Percentiles rank a stretch among this genome's conserved stretches.
phyloP scores from a whole-genome alignment of 2,888 invertebrate genomes.

The Pyrgus malvae region DNA sequence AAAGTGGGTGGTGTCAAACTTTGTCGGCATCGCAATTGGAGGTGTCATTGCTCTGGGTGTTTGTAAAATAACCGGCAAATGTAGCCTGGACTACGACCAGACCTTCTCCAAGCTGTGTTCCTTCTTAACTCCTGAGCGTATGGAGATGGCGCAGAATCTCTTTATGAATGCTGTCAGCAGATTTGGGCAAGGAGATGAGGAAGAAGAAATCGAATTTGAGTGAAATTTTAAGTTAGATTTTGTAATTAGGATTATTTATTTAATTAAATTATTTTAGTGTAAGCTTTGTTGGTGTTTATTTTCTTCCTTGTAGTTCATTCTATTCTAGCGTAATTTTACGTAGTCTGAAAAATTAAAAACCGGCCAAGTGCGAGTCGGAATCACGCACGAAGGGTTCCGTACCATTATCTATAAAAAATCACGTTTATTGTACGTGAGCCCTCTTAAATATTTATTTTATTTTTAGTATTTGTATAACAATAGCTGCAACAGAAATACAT shows the following conservation, averaged over 20 bases:
- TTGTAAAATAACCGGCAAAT: slow-evolving; percentile 45
- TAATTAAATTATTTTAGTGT: slow-evolving; percentile 12
- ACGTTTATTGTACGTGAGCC: too few species aligned
- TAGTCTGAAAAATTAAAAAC: too few species aligned
- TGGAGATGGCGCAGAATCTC: slow-evolving; percentile 73
- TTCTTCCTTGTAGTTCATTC: too few species aligned
- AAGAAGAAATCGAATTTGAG: slow-evolving; percentile 14
- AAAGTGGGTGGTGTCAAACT: slow-evolving; percentile 47
- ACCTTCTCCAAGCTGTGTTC: slow-evolving; percentile 54
- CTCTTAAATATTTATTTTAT: too few species aligned
- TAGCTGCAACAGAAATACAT: too few species aligned
- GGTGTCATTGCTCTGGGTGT: slow-evolving; percentile 42
- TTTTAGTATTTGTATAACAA: too few species aligned
- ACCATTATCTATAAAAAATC: too few species aligned
- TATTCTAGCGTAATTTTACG: too few species aligned
- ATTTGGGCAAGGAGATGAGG: slow-evolving; percentile 49
- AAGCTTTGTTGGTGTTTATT: neutral
- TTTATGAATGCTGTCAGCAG: slow-evolving; percentile 77
- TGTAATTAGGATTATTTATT: neutral
- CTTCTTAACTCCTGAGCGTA: slow-evolving; percentile 73
- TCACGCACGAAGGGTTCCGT: too few species aligned
- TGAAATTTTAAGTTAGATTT: neutral
- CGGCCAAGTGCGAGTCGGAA: too few species aligned
- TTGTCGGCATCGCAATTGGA: slow-evolving; percentile 41
- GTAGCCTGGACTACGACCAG: slow-evolving; percentile 42